Evolutionary conservation across 23 tunicate species (phyloP), one percentile per base, ranked within the genome.

Genomic region (Trididemnum nubilum): DNA sequence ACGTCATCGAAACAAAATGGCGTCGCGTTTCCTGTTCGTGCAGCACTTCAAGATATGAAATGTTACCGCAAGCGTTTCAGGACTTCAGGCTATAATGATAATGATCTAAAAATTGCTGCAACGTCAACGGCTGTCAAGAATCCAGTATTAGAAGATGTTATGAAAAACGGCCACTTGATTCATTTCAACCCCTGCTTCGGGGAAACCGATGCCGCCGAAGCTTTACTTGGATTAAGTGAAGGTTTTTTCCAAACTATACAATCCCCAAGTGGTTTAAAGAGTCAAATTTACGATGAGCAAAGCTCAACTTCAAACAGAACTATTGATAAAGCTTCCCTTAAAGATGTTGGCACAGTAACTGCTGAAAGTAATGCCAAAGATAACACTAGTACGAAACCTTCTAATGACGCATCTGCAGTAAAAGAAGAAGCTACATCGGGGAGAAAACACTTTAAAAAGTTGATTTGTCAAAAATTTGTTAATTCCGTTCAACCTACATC

Each of bases 131-230:
- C 54, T 44, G 54, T 44, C 54, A 44, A 44, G 15, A 15, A 44
- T 44, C n/a, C n/a, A n/a, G n/a, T n/a, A n/a, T 44, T 44, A 44
- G 15, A 15, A 44, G 12, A 44, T 7, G 15, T 7, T 7, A 44
- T 15, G 9, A 15, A 9, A 44, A 44, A 44, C 9, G 15, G 54
- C 54, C 54, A 44, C 15, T 15, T 44, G 12, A 44, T 44, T 44
- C 54, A 44, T 7, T 7, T 7, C 9, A 9, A 7, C 12, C 12
- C 9, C 9, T 44, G 51, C 18, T 77, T 77, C 28, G 66, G 67
- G 27, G 81, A 77, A 77, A 52, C 67, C 2, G 81, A 77, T 29
- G 81, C 81, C 29, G 81, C 81, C 19, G 81, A 77, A 77, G 81
- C 81, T 25, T 37, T 77, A 7, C 67, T 77, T 2, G 81, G 66